Conservation (phyloP, 23 tunicate species). For the Ascidia mentula region DNA sequence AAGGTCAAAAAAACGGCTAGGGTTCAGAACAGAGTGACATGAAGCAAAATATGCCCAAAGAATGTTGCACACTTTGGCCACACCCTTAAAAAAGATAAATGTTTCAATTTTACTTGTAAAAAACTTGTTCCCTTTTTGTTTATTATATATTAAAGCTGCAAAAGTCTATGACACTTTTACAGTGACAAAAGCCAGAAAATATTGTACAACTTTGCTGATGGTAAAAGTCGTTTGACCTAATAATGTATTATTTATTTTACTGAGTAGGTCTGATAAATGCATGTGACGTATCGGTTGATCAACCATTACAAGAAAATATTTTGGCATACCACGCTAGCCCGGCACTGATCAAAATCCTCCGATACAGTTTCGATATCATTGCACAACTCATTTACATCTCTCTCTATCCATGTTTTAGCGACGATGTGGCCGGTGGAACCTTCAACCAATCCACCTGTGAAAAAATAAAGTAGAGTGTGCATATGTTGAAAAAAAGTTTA, state of each 20-base stretch:
- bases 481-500: neutral
- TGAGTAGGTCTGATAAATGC: too few relatives aligned
- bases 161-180: too few relatives aligned
- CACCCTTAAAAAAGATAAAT: too few relatives aligned
- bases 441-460: neutral
- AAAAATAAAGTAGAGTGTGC: neutral
- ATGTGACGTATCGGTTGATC: too few relatives aligned
- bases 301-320: neutral
- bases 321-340: conserved; percentile 7
- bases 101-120: too few relatives aligned
- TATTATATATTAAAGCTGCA: too few relatives aligned
- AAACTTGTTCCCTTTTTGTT: too few relatives aligned
- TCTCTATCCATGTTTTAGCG: conserved; percentile 54
- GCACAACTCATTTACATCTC: conserved; percentile 28
- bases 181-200: too few relatives aligned
- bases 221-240: too few relatives aligned
- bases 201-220: too few relatives aligned
- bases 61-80: conserved; percentile 33
- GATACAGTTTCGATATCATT: conserved; percentile 15
- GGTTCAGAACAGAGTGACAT: conserved; percentile 37
- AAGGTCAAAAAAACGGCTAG: conserved; percentile 15
- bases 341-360: conserved; percentile 20
- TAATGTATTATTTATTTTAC: too few relatives aligned
- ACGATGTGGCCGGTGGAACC: conserved; percentile 25
- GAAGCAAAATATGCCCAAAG: conserved; percentile 20